Conservation (phyloP, 1,140 invertebrate genomes). For the Zophobas morio region DNA sequence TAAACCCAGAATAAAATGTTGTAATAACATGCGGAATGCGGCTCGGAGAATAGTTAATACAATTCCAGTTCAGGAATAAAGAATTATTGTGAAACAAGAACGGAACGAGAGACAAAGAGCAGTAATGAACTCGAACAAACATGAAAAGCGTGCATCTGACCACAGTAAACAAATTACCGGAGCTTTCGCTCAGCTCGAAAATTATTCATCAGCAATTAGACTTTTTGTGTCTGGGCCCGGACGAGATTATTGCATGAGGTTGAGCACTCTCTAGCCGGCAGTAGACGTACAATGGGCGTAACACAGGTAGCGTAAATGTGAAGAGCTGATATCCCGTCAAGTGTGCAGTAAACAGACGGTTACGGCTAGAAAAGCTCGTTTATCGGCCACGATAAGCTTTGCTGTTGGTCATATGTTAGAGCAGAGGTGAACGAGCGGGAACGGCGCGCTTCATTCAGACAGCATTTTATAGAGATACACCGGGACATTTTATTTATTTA, state of each 20-base stretch:
- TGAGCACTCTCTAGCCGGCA: background rate
- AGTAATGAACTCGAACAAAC: background rate
- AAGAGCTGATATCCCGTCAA: slow-evolving; percentile 45
- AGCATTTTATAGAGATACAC: too few relatives aligned
- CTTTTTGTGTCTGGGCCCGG: slow-evolving; percentile 26
- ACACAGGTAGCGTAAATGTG: slow-evolving; percentile 46
- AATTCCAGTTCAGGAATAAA: slow-evolving; percentile 9
- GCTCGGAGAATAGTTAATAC: slow-evolving; percentile 20
- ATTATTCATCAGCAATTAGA: slow-evolving; percentile 39
- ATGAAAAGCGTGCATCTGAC: background rate
- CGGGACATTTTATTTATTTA: too few relatives aligned
- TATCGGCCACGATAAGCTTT: slow-evolving; percentile 33
- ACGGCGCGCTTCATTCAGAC: background rate
- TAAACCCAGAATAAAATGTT: background rate
- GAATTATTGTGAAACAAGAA: background rate
- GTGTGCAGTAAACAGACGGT: slow-evolving; percentile 44
- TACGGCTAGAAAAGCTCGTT: slow-evolving; percentile 46
- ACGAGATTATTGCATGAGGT: slow-evolving; percentile 20
- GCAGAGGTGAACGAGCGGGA: background rate
- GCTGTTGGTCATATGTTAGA: background rate
- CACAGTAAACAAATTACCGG: background rate
- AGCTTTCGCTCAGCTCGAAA: background rate
- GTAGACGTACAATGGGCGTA: slow-evolving; percentile 35
- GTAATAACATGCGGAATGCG: slow-evolving; percentile 28
- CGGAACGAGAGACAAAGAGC: slow-evolving; percentile 27